Evolutionary conservation across 2,113 vertebrate genomes (phyloP), one percentile per base, ranked within the genome.

Genomic region (Probosciger aterrimus): DNA sequence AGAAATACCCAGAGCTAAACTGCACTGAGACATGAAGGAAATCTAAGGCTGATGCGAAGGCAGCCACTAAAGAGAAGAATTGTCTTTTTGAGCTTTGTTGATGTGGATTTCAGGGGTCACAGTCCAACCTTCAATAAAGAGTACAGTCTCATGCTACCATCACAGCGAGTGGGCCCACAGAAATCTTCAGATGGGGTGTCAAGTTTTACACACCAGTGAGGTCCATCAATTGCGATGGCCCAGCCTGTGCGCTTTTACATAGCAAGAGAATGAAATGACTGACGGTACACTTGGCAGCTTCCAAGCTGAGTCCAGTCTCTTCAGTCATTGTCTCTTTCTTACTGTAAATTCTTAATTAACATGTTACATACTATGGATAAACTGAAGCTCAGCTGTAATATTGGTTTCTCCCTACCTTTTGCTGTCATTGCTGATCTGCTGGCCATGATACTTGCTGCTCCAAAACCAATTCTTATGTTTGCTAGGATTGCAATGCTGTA

Each of bases 141-240:
- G 12, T 3, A 1, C 19, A 25, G 30, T 49, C 69, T 30, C 4
- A 1, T 2, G 2, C 33, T 23, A 31, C 35, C 25, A 14, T 16
- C 25, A 53, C 53, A 37, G 46, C 0, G 1, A 62, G 33, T 0
- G 2, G 24, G 44, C 6, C 11, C n/a, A 7, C 30, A 25, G 41
- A 53, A 39, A 28, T 20, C 44, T 59, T 52, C 37, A 50, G 44
- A 8, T 35, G 44, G 24, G 4, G 11, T 14, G 12, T 18, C 11
- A 46, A 60, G 50, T 41, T 39, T 39, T 39, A 53, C 24, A 41
- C 14, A 35, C 20, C 39, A 23, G 25, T 23, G 52, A 69, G 5
- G 27, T 35, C 49, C 4, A 1, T 22, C 2, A 0, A 9, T 31
- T 31, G 33, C 73, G 41, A 17, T 5, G 50, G 50, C 14, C 44